These are phyloP conservation scores for Columbina picui DNA, from an alignment of 2,113 vertebrate genomes.

Conservation along the genomic window DNA sequence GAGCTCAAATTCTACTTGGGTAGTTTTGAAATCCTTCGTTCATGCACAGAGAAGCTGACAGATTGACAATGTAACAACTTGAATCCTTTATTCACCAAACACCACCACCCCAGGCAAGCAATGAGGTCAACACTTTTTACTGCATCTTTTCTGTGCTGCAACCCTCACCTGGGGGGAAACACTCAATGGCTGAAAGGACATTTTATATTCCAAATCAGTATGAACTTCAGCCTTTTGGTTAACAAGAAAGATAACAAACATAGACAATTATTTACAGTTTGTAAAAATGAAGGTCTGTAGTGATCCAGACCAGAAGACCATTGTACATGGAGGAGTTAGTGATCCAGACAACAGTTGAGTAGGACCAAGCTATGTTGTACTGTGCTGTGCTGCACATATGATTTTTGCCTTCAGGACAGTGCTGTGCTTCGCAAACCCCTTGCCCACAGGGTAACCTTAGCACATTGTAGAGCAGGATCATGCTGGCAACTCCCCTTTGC, in stretches of 20 bases:
- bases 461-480: background rate
- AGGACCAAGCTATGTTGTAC: background rate
- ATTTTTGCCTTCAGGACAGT: background rate
- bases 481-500: background rate
- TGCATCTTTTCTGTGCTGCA: background rate
- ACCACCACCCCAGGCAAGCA: background rate
- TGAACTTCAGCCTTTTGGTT: background rate
- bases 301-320: background rate
- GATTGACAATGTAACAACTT: background rate
- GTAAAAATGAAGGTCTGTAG: background rate
- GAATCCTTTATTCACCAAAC: constrained; percentile 6
- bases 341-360: background rate
- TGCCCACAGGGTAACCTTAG: background rate
- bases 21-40: background rate
- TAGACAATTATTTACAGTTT: background rate
- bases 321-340: background rate
- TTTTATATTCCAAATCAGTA: background rate
- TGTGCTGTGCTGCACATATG: rapidly evolving
- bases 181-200: background rate
- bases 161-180: background rate
- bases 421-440: background rate
- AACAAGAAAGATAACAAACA: background rate
- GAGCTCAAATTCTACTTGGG: background rate
- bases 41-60: background rate
- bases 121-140: background rate